Percentiles rank a stretch among this genome's conserved stretches.
Conservation (phyloP, 2,113 vertebrate species). For the Struthidea cinerea region DNA sequence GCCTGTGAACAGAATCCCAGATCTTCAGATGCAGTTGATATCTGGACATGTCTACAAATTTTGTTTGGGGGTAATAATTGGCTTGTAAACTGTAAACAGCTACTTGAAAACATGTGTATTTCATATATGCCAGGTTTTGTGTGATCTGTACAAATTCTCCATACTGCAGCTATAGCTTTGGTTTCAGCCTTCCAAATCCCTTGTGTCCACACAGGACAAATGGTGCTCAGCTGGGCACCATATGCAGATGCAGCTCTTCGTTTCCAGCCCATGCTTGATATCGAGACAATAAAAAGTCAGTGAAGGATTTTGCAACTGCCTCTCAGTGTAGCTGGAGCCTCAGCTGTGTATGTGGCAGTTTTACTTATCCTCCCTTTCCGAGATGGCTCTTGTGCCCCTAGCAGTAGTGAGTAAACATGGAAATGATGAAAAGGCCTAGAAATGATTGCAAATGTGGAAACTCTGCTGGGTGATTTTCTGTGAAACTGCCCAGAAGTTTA, state of each 20-base stretch:
- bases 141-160: not conserved
- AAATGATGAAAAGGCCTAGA: not conserved
- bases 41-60: not conserved
- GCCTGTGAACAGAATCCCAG: not conserved
- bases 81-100: not conserved
- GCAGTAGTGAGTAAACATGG: not conserved
- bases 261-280: not conserved
- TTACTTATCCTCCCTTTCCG: not conserved
- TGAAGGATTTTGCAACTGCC: not conserved
- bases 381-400: not conserved
- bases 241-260: not conserved
- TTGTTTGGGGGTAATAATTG: not conserved
- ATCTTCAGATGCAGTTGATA: not conserved
- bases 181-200: not conserved
- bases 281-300: not conserved
- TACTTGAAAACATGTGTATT: not conserved
- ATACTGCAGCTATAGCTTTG: not conserved
- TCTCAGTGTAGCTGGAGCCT: not conserved
- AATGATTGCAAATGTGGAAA: not conserved
- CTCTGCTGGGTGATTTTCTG: not conserved
- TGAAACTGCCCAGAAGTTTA: not conserved
- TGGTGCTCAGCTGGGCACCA: not conserved
- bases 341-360: not conserved
- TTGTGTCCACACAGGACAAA: not conserved
- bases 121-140: not conserved